phyloP scores from a whole-genome alignment of 2,888 invertebrate species.

The Ichneumoninae sp. region DNA sequence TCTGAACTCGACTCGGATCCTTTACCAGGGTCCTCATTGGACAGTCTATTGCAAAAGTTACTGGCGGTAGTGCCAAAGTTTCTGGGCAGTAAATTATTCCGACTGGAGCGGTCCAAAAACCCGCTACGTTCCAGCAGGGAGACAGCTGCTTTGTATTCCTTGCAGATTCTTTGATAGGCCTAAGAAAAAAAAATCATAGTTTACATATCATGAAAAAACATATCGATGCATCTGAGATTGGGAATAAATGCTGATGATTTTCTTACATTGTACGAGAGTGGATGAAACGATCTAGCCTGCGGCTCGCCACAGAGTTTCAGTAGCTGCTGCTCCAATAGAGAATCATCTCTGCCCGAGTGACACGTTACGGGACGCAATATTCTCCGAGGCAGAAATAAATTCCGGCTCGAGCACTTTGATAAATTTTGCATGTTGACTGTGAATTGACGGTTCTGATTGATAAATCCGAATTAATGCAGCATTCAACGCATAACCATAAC shows the following conservation, averaged over 20 bases:
- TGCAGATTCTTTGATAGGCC: slow-evolving; percentile 81
- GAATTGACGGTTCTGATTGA: not conserved
- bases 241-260: not conserved
- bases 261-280: slow-evolving; percentile 67
- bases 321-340: slow-evolving; percentile 45
- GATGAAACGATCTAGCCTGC: slow-evolving; percentile 59
- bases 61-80: slow-evolving; percentile 70
- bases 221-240: not conserved
- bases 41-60: slow-evolving; percentile 41
- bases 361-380: slow-evolving; percentile 64
- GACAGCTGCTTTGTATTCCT: slow-evolving; percentile 87
- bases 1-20: slow-evolving; percentile 51
- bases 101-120: slow-evolving; percentile 37
- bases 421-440: slow-evolving; percentile 76
- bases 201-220: not conserved
- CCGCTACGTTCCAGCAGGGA: slow-evolving; percentile 69
- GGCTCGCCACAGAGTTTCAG: slow-evolving; percentile 60
- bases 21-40: slow-evolving; percentile 53
- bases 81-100: slow-evolving; percentile 49
- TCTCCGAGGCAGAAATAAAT: slow-evolving; percentile 68
- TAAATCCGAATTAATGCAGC: slow-evolving; percentile 17
- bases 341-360: slow-evolving; percentile 55
- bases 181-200: slow-evolving; percentile 69
- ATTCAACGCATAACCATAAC: slow-evolving; percentile 42
- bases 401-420: slow-evolving; percentile 70